phyloP scores from a whole-genome alignment of 2,113 vertebrate genomes.

The Cryptotis parvus region DNA sequence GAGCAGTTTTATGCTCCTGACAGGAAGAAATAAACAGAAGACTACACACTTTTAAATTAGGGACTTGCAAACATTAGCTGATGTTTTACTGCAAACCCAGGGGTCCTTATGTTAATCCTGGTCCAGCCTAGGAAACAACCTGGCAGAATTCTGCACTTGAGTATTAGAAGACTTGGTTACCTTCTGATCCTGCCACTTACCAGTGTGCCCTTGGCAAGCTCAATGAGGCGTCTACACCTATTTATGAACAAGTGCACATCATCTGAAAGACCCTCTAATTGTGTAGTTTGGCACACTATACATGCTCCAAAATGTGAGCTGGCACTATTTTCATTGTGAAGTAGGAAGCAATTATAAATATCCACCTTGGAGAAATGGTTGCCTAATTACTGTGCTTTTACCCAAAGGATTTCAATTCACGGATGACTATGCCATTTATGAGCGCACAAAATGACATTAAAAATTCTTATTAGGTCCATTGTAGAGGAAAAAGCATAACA shows the following conservation, averaged over 20 bases:
- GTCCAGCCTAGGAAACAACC: not conserved
- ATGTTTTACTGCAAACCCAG: not conserved
- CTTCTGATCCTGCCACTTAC: not conserved
- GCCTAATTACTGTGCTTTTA: not conserved
- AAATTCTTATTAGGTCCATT: conserved; percentile 4
- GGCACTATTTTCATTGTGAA: not conserved
- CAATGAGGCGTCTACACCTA: not conserved
- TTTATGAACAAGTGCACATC: not conserved
- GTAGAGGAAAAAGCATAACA: conserved; percentile 17
- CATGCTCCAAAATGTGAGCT: not conserved
- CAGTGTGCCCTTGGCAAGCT: not conserved
- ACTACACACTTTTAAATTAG: not conserved
- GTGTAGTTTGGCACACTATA: not conserved
- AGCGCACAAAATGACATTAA: not conserved
- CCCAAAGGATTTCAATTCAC: not conserved
- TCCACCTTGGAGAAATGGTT: not conserved
- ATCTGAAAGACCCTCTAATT: not conserved
- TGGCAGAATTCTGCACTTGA: not conserved
- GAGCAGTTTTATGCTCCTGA: not conserved
- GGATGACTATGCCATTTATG: not conserved
- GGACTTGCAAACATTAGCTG: not conserved
- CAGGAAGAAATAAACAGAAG: not conserved
- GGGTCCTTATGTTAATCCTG: not conserved
- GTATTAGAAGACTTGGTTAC: not conserved
- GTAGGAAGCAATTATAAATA: not conserved